A percentile compares a stretch with the other conserved stretches of the same genome.
Evolutionary conservation across 1,140 invertebrate species (phyloP).

Genomic region (Tribolium madens): DNA sequence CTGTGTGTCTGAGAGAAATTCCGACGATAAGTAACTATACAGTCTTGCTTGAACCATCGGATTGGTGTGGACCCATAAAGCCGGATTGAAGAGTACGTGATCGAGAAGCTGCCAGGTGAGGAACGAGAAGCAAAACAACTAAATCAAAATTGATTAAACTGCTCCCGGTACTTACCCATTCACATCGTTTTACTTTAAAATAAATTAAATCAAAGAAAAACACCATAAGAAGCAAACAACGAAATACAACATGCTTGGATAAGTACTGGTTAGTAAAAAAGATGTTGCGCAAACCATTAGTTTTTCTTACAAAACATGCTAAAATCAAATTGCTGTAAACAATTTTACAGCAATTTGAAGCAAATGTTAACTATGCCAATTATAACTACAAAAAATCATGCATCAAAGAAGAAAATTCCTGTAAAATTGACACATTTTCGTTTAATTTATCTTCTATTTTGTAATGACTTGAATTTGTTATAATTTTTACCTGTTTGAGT

Average conservation of each 20-base stretch:
- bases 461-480: neutral
- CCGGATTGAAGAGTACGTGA: conserved; percentile 98
- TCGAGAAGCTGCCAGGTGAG: conserved; percentile 95
- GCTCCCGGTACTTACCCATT: conserved; percentile 71
- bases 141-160: conserved; percentile 74
- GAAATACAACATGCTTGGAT: conserved; percentile 60
- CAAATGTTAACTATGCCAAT: too few species aligned
- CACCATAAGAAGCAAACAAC: conserved; percentile 43
- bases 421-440: too few species aligned
- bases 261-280: conserved; percentile 58
- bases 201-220: neutral
- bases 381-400: too few species aligned
- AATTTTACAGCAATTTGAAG: too few species aligned
- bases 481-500: conserved; percentile 87
- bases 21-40: conserved; percentile 97
- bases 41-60: conserved; percentile 95
- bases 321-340: neutral
- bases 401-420: too few species aligned
- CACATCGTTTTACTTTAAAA: conserved; percentile 36
- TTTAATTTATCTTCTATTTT: too few species aligned
- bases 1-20: conserved; percentile 97
- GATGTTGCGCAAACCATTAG: neutral
- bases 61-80: conserved; percentile 97
- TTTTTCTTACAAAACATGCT: neutral
- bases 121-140: conserved; percentile 83